These are phyloP conservation scores for Paradisaea rubra DNA, from an alignment of 2,113 vertebrate genomes.

Conservation along the genomic window DNA sequence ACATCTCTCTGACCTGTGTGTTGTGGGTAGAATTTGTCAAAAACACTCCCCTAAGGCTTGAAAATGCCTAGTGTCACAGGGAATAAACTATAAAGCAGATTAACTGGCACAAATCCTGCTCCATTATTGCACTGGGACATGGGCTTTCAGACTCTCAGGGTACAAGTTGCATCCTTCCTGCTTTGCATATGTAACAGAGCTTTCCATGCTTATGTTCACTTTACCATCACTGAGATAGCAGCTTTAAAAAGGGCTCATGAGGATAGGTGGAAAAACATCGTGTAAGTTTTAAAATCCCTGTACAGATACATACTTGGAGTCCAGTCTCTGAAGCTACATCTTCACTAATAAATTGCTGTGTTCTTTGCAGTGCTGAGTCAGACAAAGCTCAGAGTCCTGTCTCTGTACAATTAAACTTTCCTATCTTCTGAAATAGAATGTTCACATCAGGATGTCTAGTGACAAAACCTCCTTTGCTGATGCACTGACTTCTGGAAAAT, in stretches of 20 bases:
- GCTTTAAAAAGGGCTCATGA: not conserved
- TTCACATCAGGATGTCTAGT: not conserved
- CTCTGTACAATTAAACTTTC: not conserved
- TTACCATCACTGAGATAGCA: not conserved
- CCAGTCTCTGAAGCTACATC: not conserved
- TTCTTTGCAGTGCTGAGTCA: not conserved
- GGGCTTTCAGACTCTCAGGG: not conserved
- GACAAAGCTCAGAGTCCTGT: not conserved
- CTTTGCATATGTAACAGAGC: not conserved
- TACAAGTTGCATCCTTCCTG: not conserved
- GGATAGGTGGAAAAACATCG: not conserved
- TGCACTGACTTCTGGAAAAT: not conserved
- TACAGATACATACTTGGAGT: not conserved
- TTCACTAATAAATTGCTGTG: not conserved
- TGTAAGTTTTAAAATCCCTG: not conserved
- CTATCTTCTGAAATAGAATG: not conserved
- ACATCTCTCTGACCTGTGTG: not conserved
- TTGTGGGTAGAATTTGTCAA: not conserved
- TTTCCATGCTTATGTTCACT: not conserved
- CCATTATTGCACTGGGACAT: not conserved
- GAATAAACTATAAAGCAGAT: not conserved
- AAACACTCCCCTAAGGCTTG: not conserved
- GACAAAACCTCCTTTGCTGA: not conserved
- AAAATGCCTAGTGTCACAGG: not conserved
- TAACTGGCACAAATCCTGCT: not conserved